Evolutionary conservation across 2,888 invertebrate species (phyloP).

Genomic region (Coleophora deauratella): DNA sequence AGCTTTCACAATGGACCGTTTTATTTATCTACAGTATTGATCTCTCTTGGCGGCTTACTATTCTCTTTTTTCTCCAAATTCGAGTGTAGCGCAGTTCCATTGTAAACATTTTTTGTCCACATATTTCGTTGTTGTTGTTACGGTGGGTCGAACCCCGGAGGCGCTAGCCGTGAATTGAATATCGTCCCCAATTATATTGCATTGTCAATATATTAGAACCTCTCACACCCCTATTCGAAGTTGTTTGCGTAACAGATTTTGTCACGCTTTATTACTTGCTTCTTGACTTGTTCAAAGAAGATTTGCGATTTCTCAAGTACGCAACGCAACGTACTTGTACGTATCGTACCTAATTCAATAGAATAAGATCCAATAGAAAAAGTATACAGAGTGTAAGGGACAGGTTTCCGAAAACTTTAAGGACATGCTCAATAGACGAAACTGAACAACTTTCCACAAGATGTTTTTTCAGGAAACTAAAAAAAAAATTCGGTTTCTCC

Average conservation of each 20-base stretch:
- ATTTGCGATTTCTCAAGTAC: neutral
- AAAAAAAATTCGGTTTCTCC: too few species aligned
- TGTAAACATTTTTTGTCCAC: conserved; percentile 60
- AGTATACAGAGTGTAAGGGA: too few species aligned
- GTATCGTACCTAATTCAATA: too few species aligned
- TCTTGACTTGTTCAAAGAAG: conserved; percentile 17
- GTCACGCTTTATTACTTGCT: conserved; percentile 24
- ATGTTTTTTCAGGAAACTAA: too few species aligned
- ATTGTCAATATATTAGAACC: conserved; percentile 31
- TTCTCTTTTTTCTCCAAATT: conserved; percentile 35
- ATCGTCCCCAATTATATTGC: conserved; percentile 46
- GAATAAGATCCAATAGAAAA: too few species aligned
- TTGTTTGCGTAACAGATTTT: conserved; percentile 32
- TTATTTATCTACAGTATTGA: conserved; percentile 61
- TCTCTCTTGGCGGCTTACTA: conserved; percentile 45
- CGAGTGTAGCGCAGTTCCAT: conserved; percentile 49
- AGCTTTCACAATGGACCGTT: conserved; percentile 49
- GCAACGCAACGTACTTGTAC: too few species aligned
- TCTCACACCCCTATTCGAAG: conserved; percentile 17
- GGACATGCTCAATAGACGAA: too few species aligned
- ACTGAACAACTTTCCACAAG: too few species aligned
- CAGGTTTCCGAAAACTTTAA: too few species aligned
- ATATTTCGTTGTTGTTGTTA: conserved; percentile 51
- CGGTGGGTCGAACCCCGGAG: conserved; percentile 35
- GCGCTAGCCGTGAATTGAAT: conserved; percentile 37